Percentiles rank a stretch among this genome's conserved stretches.
These are phyloP conservation scores for Apostichopus parvimensis DNA, from an alignment of 35 echinoderm and acorn worm species.

Conservation along the genomic window DNA sequence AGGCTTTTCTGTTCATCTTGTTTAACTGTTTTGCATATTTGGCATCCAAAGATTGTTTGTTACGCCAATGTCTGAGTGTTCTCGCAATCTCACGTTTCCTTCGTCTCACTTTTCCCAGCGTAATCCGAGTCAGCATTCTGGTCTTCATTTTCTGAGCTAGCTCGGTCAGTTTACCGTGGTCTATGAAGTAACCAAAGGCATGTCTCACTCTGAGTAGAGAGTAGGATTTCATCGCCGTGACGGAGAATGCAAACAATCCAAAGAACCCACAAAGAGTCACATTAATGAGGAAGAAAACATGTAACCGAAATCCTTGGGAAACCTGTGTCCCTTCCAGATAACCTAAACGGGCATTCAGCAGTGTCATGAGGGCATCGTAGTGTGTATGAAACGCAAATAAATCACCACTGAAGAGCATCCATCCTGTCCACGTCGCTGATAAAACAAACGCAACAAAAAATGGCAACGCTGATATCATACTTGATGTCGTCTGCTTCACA, in stretches of 20 bases:
- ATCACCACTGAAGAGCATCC: not conserved
- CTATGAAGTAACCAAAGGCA: not conserved
- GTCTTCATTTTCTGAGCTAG: constrained; percentile 4
- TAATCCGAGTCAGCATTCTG: not conserved
- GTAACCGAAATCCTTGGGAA: not conserved
- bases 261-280: not conserved
- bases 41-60: not conserved
- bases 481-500: not conserved
- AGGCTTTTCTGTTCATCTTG: not conserved
- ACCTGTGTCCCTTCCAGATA: not conserved
- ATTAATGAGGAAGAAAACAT: not conserved
- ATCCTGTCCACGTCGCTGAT: not conserved
- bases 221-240: constrained; percentile 19
- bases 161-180: not conserved
- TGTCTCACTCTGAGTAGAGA: not conserved
- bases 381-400: not conserved
- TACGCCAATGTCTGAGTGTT: not conserved
- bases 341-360: not conserved
- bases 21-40: not conserved
- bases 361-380: not conserved
- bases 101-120: not conserved
- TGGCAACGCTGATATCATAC: not conserved
- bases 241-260: not conserved
- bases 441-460: not conserved
- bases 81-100: not conserved